Base-by-base conservation (phyloP, 1,140 invertebrate genomes). In the Laodelphax striatellus region DNA sequence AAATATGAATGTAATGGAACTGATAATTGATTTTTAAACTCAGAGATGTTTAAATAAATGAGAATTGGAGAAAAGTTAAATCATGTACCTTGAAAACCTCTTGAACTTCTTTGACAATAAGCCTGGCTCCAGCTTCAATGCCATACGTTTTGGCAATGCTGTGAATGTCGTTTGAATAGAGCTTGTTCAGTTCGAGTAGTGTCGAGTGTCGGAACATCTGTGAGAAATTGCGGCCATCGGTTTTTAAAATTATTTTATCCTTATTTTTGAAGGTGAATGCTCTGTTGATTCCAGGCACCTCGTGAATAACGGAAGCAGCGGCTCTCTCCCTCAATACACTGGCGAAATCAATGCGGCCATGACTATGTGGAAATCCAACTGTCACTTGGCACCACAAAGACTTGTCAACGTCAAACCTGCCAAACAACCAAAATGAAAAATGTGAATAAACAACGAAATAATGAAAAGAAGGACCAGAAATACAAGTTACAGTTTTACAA, bases 91-190 rank as follows among this genome's bases (percentile, higher is more conserved):
- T 86, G 55, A 70, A 70, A 14, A 70, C 67, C 62, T 69, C 62
- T 43, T 69, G 64, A 0, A 70, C 57, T 63, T 70, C 82, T 62
- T 77, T 76, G 19, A 94, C 83, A 57, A 99, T 91, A 9, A 94
- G 88, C 72, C 84, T 85, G 50, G 83, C 81, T 0, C 94, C 96
- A 10, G 97, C 96, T 79, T 99, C 97, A 63, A 99, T 96, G 11
- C 97, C 97, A 72, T 97, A 99, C 0, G 82, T 88, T 57, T 83
- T 76, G 0, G 92, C 88, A 64, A 99, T 88, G 8, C 83, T 83
- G 68, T 97, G 91, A 59, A 99, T 91, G 70, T 98, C 92, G 69
- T 99, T 99, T 10, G 87, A 90, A 71, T 97, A 96, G 0, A 98
- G 71, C 62, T 79, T 81, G 68, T 92, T 87, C 5, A 98, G 71